phyloP scores from a whole-genome alignment of 2,888 invertebrate genomes.

The Crocallis elinguaria region DNA sequence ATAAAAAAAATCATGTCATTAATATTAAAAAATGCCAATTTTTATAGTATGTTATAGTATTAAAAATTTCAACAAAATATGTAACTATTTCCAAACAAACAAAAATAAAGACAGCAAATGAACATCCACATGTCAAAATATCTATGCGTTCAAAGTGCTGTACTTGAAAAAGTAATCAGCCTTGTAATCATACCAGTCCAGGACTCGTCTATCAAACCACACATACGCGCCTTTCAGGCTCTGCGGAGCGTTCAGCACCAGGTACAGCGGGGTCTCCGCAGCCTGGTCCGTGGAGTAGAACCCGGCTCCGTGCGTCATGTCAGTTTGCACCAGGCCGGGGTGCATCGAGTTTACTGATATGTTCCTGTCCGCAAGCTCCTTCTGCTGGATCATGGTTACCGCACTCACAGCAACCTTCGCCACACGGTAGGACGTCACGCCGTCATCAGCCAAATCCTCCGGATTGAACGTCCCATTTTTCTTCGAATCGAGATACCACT shows the following conservation, averaged over 20 bases:
- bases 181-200: conserved; percentile 82
- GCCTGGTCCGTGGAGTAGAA: conserved; percentile 81
- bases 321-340: conserved; percentile 91
- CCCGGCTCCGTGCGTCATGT: conserved; percentile 88
- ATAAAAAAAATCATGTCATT: too few relatives aligned
- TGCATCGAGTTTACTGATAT: conserved; percentile 86
- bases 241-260: conserved; percentile 80
- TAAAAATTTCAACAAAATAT: too few relatives aligned
- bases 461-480: conserved; percentile 57
- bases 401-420: conserved; percentile 90
- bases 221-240: conserved; percentile 86
- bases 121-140: neutral
- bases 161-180: conserved; percentile 64
- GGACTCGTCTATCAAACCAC: conserved; percentile 84
- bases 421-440: conserved; percentile 86
- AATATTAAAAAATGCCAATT: too few relatives aligned
- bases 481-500: conserved; percentile 84
- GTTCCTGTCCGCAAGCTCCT: conserved; percentile 81
- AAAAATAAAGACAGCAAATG: neutral
- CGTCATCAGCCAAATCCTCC: conserved; percentile 73
- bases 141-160: conserved; percentile 31
- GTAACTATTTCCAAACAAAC: too few relatives aligned
- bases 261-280: conserved; percentile 81
- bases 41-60: too few relatives aligned
- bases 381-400: conserved; percentile 87